Evolutionary conservation across 37 sponge, comb jelly and placozoan species (phyloP).

Genomic region (Spongilla lacustris): DNA sequence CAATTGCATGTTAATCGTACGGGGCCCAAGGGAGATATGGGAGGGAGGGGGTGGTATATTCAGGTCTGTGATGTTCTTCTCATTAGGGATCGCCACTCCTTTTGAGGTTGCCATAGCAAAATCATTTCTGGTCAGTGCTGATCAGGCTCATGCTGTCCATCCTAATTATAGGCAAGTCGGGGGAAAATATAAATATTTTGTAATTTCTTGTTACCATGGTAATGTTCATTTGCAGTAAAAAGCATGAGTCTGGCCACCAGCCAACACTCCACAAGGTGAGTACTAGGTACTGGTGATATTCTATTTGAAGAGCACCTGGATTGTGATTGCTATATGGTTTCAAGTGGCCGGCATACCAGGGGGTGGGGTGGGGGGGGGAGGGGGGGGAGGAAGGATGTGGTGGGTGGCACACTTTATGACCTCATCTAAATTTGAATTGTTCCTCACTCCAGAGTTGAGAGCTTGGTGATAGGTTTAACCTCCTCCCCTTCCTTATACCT

Average conservation of each 20-base stretch:
- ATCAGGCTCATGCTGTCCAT: conserved; percentile 96
- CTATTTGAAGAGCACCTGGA: background rate
- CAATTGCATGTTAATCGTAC: too few species aligned
- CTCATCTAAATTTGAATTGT: too few species aligned
- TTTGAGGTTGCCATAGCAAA: conserved; percentile 89
- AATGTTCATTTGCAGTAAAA: conserved; percentile 46
- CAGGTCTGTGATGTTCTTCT: background rate
- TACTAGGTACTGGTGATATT: background rate
- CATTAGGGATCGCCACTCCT: conserved; percentile 21
- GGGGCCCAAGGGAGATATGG: too few species aligned
- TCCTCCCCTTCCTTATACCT: too few species aligned
- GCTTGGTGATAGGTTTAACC: too few species aligned
- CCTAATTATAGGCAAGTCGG: conserved; percentile 90
- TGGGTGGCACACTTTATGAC: too few species aligned
- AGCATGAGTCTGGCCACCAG: conserved; percentile 85
- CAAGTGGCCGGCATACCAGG: too few species aligned
- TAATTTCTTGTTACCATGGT: background rate
- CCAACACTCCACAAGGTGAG: conserved; percentile 84
- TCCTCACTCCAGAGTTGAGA: too few species aligned
- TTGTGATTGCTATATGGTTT: too few species aligned
- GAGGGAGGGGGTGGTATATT: too few species aligned
- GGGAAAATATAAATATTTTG: background rate
- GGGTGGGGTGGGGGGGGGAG: too few species aligned
- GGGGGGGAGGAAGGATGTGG: too few species aligned
- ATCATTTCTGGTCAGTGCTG: conserved; percentile 91